Evolutionary conservation across 2,888 invertebrate genomes (phyloP), one percentile per base, ranked within the genome.

Genomic region (Lathronympha strigana): DNA sequence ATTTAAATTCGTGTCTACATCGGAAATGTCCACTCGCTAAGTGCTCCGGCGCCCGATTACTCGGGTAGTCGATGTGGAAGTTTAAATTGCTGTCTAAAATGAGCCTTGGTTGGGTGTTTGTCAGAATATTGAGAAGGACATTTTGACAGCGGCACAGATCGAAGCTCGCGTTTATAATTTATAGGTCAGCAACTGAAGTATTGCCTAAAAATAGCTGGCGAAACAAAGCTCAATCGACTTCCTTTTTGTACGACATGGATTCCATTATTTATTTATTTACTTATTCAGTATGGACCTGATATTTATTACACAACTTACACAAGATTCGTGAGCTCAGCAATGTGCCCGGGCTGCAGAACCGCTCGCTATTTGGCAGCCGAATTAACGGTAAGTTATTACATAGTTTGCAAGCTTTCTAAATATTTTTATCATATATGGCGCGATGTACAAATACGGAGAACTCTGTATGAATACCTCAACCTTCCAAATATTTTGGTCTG

Each of bases 401-500:
- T 8, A 33, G 33, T 33, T 0, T 45, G n/a, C n/a, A n/a, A n/a
- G n/a, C n/a, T 64, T 43, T 57, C 38, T 33, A 17, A 43, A 57
- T 19, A 51, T 51, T 58, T 51, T 36, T 19, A n/a, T 38, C 33
- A 15, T 9, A 31, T 6, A 31, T 47, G 36, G 50, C 51, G 40
- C 25, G 25, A 3, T 36, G 36, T 8, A 23, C 23, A 43, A 40
- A 51, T 50, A 33, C 23, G 31, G 25, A 49, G 49, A 43, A 58
- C 51, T 50, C 23, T 43, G 36, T 63, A 51, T 15, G 55, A 63
- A 50, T 57, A 17, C 54, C 31, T 40, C 21, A 49, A 33, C 43
- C 57, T 51, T n/a, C 40, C 49, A 33, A 51, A 53, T 58, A 64
- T 58, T 58, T 58, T 64, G 58, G 45, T 45, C 13, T 19, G 23